Base-by-base conservation (phyloP, 1,140 invertebrate species). In the Danaus melanippus region DNA sequence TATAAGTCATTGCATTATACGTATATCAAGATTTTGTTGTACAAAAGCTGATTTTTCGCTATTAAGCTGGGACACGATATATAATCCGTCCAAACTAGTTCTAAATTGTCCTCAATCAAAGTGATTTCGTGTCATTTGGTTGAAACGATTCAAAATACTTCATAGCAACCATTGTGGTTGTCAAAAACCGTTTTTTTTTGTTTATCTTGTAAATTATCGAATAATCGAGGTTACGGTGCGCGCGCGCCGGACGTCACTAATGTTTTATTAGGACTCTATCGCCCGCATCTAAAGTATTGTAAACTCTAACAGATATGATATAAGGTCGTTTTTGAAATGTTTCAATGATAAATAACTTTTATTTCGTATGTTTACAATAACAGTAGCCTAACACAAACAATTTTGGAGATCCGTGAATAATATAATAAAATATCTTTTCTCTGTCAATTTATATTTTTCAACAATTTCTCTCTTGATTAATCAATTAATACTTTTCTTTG, bases 161-260 rank as follows among this genome's bases (percentile, higher is more conserved):
- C 21, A 32, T 32, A 32, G 21, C 6, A 32, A 32, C 21, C 21
- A 32, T 32, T 32, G 21, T 32, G 21, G 72, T 80, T 81, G 78
- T 81, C 78, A 81, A 80, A 79, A 80, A 63, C 54, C 71, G 78
- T 80, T 61, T 65, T 69, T 81, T 81, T 78, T 74, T 57, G 48
- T 66, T 79, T 69, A 84, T 81, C 80, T 74, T 57, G 48, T 66
- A 80, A 84, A 84, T 84, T 81, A 81, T 84, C 77, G 70, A 81
- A 65, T 84, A 84, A 81, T 81, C 78, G 78, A 71, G 71, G 76
- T 74, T 69, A 73, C 71, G 74, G 67, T 79, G 78, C 80, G 76
- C 78, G 58, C 70, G 69, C 80, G 76, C 72, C 73, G 79, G 76
- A 79, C 79, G 78, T 79, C 75, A 71, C 71, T 67, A 65, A 78